These are phyloP conservation scores for Polypterus bichir DNA, from an alignment of 2,113 vertebrate species.

Conservation along the genomic window DNA sequence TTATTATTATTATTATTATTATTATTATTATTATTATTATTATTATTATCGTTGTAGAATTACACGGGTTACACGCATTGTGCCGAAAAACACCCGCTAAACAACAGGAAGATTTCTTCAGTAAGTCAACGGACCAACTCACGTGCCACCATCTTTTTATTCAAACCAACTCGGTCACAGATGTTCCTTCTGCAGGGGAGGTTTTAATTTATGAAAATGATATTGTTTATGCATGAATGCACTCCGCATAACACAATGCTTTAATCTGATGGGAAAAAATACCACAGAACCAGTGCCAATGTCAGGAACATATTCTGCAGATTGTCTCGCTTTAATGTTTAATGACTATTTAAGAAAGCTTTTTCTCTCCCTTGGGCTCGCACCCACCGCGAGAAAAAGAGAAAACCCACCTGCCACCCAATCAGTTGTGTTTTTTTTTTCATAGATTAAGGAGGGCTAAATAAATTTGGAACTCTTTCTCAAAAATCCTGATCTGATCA, in stretches of 20 bases:
- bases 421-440: constrained; percentile 15
- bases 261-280: constrained; percentile 66
- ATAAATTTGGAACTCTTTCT: too few relatives aligned
- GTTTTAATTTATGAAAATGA: constrained; percentile 93
- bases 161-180: constrained; percentile 70
- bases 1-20: too few relatives aligned
- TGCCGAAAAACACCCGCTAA: background rate
- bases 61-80: too few relatives aligned
- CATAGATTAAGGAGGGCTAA: background rate
- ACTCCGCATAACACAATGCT: constrained; percentile 65
- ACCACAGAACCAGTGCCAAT: constrained; percentile 54
- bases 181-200: constrained; percentile 85
- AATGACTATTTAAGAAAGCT: constrained; percentile 62
- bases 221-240: constrained; percentile 88
- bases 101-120: constrained; percentile 49
- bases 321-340: constrained; percentile 65
- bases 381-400: constrained; percentile 20
- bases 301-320: constrained; percentile 66
- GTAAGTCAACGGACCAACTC: constrained; percentile 55
- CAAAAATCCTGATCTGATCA: too few relatives aligned
- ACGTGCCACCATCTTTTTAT: constrained; percentile 76
- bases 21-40: too few relatives aligned
- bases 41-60: too few relatives aligned
- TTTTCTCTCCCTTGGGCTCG: constrained; percentile 20
- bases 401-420: constrained; percentile 20